phyloP scores from a whole-genome alignment of 2,888 invertebrate genomes.

The Nomada flava region DNA sequence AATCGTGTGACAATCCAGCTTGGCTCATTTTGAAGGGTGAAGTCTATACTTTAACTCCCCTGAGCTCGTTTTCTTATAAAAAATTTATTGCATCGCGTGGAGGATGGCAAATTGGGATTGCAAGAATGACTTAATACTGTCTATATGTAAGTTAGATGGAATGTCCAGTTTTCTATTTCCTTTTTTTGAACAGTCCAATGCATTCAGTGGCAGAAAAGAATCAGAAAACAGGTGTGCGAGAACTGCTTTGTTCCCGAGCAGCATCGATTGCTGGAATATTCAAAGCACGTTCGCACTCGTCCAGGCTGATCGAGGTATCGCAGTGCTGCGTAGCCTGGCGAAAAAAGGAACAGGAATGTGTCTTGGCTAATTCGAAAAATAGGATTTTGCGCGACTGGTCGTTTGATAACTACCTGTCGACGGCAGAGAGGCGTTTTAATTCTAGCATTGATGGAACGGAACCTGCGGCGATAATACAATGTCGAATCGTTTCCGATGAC shows the following conservation, averaged over 20 bases:
- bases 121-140: too few relatives aligned
- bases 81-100: too few relatives aligned
- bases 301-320: conserved; percentile 64
- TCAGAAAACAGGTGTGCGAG: background rate
- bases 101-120: too few relatives aligned
- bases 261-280: conserved; percentile 60
- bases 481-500: background rate
- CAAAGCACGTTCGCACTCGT: conserved; percentile 71
- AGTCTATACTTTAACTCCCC: too few relatives aligned
- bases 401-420: conserved; percentile 37
- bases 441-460: conserved; percentile 2
- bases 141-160: too few relatives aligned
- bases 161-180: too few relatives aligned
- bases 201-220: too few relatives aligned
- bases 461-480: conserved; percentile 22
- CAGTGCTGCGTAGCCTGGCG: conserved; percentile 47
- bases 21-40: too few relatives aligned
- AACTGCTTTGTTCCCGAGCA: conserved; percentile 8
- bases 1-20: too few relatives aligned
- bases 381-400: conserved; percentile 46
- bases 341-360: conserved; percentile 57
- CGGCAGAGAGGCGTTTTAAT: conserved; percentile 38
- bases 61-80: too few relatives aligned
- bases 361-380: conserved; percentile 68
- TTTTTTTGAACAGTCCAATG: too few relatives aligned